Evolutionary conservation across 2,888 invertebrate genomes (phyloP).

Genomic region (Eremobia ochroleuca): DNA sequence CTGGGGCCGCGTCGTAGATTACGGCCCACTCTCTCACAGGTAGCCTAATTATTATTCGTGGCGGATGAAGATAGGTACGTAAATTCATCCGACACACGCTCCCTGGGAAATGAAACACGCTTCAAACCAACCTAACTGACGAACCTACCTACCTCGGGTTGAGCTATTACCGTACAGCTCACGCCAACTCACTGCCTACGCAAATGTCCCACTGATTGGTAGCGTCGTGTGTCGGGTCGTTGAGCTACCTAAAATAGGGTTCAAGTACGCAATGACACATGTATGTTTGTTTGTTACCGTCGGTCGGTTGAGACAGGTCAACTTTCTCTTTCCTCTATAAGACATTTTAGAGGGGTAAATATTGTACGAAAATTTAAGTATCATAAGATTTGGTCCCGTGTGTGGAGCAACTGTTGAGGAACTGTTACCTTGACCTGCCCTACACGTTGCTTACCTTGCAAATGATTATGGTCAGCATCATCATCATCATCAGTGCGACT

Average conservation of each 20-base stretch:
- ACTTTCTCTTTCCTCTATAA: not conserved
- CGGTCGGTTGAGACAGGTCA: not conserved
- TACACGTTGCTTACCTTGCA: not conserved
- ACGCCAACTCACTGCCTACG: constrained; percentile 28
- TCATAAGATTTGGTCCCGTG: not conserved
- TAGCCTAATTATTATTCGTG: not conserved
- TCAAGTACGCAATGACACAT: constrained; percentile 14
- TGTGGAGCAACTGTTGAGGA: not conserved
- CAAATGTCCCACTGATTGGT: constrained; percentile 12
- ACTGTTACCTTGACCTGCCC: not conserved
- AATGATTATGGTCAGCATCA: no score
- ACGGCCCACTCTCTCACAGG: no score
- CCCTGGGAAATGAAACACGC: not conserved
- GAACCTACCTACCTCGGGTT: not conserved
- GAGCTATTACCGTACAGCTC: not conserved
- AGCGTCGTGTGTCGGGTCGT: constrained; percentile 31
- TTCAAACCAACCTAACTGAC: not conserved
- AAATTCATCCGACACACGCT: not conserved
- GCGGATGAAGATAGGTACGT: not conserved
- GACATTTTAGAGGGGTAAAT: not conserved
- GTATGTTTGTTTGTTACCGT: not conserved
- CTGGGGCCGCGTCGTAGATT: no score
- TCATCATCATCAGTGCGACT: no score
- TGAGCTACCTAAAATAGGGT: constrained; percentile 31
- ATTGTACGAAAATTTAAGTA: not conserved